Evolutionary conservation across 2,113 vertebrate genomes (phyloP).

Genomic region (Trochalopteron elliotii): DNA sequence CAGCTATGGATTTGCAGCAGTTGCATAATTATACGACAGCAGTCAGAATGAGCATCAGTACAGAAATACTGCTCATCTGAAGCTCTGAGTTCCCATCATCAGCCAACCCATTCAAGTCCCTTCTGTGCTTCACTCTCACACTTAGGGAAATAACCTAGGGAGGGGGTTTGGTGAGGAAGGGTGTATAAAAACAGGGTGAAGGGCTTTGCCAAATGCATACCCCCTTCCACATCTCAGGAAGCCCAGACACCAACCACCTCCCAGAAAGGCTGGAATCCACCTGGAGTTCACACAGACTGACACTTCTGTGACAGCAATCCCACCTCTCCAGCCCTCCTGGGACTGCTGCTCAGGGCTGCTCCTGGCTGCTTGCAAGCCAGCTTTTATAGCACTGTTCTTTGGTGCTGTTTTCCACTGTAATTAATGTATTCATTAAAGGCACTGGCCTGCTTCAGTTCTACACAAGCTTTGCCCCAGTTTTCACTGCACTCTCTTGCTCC

Average conservation of each 20-base stretch:
- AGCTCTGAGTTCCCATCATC: not conserved
- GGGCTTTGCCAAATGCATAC: not conserved
- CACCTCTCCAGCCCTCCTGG: not conserved
- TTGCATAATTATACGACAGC: not conserved
- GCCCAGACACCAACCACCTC: not conserved
- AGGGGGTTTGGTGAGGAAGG: not conserved
- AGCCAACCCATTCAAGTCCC: not conserved
- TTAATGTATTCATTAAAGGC: not conserved
- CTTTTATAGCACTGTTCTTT: not conserved
- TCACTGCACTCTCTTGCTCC: not conserved
- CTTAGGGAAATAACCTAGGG: not conserved
- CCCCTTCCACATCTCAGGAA: not conserved
- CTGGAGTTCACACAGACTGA: not conserved
- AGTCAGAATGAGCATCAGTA: not conserved
- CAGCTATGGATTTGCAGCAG: not conserved
- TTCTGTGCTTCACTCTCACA: not conserved
- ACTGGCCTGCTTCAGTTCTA: not conserved
- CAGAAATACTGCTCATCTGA: not conserved
- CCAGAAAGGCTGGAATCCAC: not conserved
- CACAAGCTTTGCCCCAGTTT: not conserved
- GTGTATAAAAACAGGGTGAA: not conserved
- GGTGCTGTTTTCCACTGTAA: not conserved
- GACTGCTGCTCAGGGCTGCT: not conserved
- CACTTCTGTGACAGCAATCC: fast-evolving
- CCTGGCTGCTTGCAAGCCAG: not conserved